Conservation (phyloP, 2,797 vertebrate species). For the Psittacula derbiana region DNA sequence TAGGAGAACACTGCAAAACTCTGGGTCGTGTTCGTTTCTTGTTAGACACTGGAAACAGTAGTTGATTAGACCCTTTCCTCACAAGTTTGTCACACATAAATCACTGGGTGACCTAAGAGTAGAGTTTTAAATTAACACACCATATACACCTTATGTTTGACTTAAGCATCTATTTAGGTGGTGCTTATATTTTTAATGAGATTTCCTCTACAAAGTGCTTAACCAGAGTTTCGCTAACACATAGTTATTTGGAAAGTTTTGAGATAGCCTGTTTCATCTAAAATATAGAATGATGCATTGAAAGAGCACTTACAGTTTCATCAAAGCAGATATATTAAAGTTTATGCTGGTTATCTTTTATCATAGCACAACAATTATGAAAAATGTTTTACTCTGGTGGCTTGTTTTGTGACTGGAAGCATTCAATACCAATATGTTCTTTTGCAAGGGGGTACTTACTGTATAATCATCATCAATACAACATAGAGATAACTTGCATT, state of each 20-base stretch:
- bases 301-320: not conserved
- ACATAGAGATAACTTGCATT: not conserved
- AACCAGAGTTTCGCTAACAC: not conserved
- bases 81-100: not conserved
- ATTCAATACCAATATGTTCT: not conserved
- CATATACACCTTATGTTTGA: not conserved
- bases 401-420: constrained; percentile 24
- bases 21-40: not conserved
- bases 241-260: not conserved
- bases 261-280: not conserved
- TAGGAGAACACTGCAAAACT: not conserved
- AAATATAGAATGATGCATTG: not conserved
- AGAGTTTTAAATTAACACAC: not conserved
- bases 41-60: not conserved
- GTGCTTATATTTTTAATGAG: not conserved
- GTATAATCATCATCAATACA: constrained; percentile 19
- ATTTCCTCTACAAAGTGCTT: not conserved
- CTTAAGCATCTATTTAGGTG: not conserved
- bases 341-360: constrained; percentile 11
- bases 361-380: not conserved
- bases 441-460: constrained; percentile 16
- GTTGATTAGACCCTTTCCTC: not conserved
- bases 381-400: constrained; percentile 24
- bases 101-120: not conserved
- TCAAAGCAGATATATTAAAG: not conserved